A percentile compares a stretch with the other conserved stretches of the same genome.
Evolutionary conservation across 1,140 invertebrate species (phyloP).

Genomic region (Papilio dardanus): DNA sequence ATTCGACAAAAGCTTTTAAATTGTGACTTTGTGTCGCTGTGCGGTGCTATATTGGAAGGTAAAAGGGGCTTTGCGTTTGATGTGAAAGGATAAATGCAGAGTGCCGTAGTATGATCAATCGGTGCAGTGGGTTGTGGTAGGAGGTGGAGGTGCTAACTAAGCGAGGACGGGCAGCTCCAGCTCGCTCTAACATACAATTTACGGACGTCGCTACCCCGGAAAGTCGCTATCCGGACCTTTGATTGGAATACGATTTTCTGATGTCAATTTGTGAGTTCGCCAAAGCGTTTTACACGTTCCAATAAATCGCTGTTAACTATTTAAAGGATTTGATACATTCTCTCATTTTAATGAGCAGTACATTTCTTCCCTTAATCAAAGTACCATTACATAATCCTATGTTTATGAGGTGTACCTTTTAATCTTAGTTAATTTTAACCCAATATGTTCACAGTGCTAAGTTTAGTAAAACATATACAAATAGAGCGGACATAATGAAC

Average conservation of each 20-base stretch:
- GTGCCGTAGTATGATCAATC: neutral
- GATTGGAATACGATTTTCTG: constrained; percentile 11
- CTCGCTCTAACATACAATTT: constrained; percentile 11
- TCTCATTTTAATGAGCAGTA: neutral
- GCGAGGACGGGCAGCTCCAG: neutral
- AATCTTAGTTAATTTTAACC: too few species aligned
- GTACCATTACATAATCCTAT: too few species aligned
- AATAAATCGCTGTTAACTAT: neutral
- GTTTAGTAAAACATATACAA: too few species aligned
- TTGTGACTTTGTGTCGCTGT: neutral
- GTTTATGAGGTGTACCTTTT: too few species aligned
- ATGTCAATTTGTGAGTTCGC: neutral
- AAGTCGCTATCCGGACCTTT: neutral
- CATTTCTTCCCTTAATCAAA: neutral
- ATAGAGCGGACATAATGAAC: too few species aligned
- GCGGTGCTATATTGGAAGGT: neutral
- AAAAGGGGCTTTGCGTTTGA: neutral
- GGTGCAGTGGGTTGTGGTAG: neutral
- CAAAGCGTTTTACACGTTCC: neutral
- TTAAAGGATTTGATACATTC: neutral
- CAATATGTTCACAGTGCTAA: too few species aligned
- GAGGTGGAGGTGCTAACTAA: neutral
- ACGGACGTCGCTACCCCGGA: neutral
- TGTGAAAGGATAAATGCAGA: neutral
- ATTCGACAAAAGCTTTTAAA: constrained; percentile 6